Evolutionary conservation across 2,113 vertebrate species (phyloP), one percentile per base, ranked within the genome.

Genomic region (Aviceda subcristata): DNA sequence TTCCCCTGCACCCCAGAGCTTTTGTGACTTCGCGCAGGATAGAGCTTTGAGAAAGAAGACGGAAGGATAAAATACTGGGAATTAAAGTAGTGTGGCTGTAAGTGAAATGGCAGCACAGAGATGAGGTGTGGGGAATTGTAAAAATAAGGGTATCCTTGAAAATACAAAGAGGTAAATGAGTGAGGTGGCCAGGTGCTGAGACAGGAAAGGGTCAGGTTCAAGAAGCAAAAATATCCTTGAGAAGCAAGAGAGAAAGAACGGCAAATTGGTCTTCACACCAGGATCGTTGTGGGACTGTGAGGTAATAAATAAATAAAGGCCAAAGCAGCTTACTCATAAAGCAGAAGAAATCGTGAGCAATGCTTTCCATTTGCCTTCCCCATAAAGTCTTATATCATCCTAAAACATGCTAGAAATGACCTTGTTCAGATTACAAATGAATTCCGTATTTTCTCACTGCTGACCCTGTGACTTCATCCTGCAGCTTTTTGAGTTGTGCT

Each of bases 221-320:
- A 79, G 83, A 87, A 81, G 36, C 15, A 89, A 75, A 94, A 93
- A 39, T 86, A 68, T 67, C 7, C 51, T 73, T 67, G 48, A 59
- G 68, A 82, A 91, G 46, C 43, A 81, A 59, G 60, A 67, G 20
- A 83, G 79, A 78, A 90, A 77, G 56, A 93, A 48, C 11, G 72
- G 80, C 53, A 63, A 76, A 86, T 92, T 68, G 43, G 45, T 96
- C 81, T 90, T 94, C 67, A 75, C 51, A 84, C 73, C 83, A 78
- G 76, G 51, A 84, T 34, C 2, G 0, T 87, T 92, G 57, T 89
- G 57, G 45, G 50, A 56, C 68, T 92, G 80, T 92, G 88, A 92
- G 57, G 80, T 89, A 96, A 94, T 97, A 96, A 95, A 94, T 95
- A 96, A 96, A 96, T 91, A 96, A 93, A 95, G 80, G 86, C 75